Evolutionary conservation across 2,888 invertebrate species (phyloP).

Genomic region (Melipona beecheii): DNA sequence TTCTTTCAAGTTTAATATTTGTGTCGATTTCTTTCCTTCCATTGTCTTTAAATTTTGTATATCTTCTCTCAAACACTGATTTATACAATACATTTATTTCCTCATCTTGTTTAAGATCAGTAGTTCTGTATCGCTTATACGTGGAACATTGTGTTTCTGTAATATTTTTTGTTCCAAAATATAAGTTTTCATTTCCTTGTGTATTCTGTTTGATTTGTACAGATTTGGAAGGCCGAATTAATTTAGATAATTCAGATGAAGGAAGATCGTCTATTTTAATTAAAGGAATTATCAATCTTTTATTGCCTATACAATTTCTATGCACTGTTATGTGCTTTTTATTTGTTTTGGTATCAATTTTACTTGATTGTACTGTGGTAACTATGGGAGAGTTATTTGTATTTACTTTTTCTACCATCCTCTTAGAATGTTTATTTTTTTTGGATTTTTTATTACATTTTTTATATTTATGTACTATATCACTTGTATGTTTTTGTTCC

Average conservation of each 20-base stretch:
- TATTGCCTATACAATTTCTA: not conserved
- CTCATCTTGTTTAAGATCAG: not conserved
- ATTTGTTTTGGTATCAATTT: not conserved
- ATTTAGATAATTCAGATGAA: constrained; percentile 13
- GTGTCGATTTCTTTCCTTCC: not conserved
- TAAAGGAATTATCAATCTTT: constrained; percentile 19
- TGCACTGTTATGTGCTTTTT: not conserved
- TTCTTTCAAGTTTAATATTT: not conserved
- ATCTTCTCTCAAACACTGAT: not conserved
- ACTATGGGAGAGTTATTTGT: not conserved
- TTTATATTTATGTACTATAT: not conserved
- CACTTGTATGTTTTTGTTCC: not conserved
- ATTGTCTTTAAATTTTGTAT: not conserved
- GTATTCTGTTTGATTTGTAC: not conserved
- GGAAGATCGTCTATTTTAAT: constrained; percentile 35
- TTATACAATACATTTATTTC: not conserved
- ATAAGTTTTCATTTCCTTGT: not conserved
- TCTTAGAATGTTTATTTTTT: not conserved
- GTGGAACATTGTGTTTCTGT: not conserved
- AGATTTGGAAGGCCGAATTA: not conserved
- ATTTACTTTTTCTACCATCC: not conserved
- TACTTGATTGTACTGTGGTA: not conserved
- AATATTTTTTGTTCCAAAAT: constrained; percentile 1
- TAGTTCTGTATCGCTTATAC: not conserved
- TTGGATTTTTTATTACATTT: not conserved